Conservation (phyloP, 2,797 vertebrate genomes). For the Sebastes reedi region DNA sequence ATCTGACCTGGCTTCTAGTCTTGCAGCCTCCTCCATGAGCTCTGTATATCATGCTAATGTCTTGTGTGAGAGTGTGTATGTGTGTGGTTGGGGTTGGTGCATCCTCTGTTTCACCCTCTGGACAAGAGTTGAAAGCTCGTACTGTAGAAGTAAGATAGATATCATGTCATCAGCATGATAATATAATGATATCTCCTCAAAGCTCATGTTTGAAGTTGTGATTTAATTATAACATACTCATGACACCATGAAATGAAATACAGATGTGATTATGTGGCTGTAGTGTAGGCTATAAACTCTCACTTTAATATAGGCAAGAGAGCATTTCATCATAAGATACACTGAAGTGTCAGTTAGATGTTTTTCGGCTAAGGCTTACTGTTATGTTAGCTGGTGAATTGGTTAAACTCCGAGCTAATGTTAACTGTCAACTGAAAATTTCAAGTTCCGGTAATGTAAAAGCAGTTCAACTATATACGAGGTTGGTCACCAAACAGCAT, state of each 20-base stretch:
- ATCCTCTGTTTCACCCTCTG: slow-evolving; percentile 22
- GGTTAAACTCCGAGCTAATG: neutral
- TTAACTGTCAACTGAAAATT: neutral
- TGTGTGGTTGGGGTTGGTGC: neutral
- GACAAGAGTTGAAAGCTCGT: slow-evolving; percentile 23
- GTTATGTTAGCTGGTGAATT: neutral
- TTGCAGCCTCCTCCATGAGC: slow-evolving; percentile 28
- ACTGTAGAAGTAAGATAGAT: slow-evolving; percentile 13
- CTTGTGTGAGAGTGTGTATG: neutral
- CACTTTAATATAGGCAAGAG: neutral
- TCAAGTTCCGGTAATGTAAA: neutral
- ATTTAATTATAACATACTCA: slow-evolving; percentile 4
- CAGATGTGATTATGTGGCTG: neutral
- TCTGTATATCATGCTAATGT: slow-evolving; percentile 28
- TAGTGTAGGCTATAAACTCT: neutral
- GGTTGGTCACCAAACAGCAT: neutral
- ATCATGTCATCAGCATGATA: slow-evolving; percentile 27
- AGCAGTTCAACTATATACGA: neutral
- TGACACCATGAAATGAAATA: slow-evolving; percentile 1
- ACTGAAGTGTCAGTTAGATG: neutral
- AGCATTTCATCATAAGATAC: neutral
- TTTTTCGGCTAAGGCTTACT: neutral
- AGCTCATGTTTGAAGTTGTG: neutral
- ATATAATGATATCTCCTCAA: slow-evolving; percentile 4
- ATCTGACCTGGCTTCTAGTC: slow-evolving; percentile 64